phyloP scores from a whole-genome alignment of 2,888 invertebrate species.

The Macrosiphum euphorbiae region DNA sequence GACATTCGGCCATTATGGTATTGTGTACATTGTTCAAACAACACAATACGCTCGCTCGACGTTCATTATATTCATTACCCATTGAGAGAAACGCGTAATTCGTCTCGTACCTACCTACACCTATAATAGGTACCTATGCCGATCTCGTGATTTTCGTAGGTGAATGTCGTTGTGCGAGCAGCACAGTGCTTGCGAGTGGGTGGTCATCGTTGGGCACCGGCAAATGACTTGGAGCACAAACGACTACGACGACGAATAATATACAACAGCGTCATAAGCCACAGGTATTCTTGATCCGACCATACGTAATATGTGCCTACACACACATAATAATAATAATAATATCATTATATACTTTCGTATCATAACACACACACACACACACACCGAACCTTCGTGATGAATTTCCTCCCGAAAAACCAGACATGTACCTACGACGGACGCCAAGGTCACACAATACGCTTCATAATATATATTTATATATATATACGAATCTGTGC shows the following conservation, averaged over 20 bases:
- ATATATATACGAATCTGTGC: neutral
- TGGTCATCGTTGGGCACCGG: neutral
- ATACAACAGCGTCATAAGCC: neutral
- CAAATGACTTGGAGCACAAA: neutral
- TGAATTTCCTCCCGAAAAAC: slow-evolving; percentile 14
- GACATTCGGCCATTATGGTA: too few species aligned
- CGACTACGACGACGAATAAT: neutral
- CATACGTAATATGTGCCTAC: too few species aligned
- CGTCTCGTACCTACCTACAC: neutral
- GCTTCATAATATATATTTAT: neutral
- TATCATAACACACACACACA: neutral
- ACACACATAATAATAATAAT: too few species aligned
- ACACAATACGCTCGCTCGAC: neutral
- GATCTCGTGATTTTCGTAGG: neutral
- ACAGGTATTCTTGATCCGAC: neutral
- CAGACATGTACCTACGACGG: too few species aligned
- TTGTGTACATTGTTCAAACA: neutral
- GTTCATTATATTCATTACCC: neutral
- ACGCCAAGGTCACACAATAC: too few species aligned
- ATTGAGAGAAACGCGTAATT: neutral
- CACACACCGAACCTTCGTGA: neutral
- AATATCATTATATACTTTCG: neutral
- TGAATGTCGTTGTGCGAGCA: neutral
- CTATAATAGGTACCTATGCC: neutral
- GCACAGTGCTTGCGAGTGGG: neutral